A percentile compares a stretch with the other conserved stretches of the same genome.
Evolutionary conservation across 1,140 invertebrate genomes (phyloP).

Genomic region (Drosophila sp.): DNA sequence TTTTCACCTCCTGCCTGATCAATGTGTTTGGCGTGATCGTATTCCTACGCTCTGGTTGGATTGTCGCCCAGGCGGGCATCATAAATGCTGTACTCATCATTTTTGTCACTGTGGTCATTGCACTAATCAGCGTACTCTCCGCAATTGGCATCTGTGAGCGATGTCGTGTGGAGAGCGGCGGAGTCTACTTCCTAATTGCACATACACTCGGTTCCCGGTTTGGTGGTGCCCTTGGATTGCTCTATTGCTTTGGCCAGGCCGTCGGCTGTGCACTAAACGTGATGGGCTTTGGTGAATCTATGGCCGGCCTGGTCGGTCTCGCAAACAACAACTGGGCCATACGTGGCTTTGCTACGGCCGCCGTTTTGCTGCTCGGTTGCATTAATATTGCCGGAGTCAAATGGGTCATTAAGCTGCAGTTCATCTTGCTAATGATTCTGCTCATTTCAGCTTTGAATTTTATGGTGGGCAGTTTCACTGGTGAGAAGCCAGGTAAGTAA

Average conservation of each 20-base stretch:
- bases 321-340: slow-evolving; percentile 90
- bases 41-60: slow-evolving; percentile 98
- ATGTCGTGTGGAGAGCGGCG: slow-evolving; percentile 96
- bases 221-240: slow-evolving; percentile 94
- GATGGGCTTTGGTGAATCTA: slow-evolving; percentile 97
- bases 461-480: slow-evolving; percentile 93
- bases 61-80: slow-evolving; percentile 97
- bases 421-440: slow-evolving; percentile 92
- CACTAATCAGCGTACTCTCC: slow-evolving; percentile 95
- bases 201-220: slow-evolving; percentile 97
- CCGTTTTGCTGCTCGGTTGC: slow-evolving; percentile 92
- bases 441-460: slow-evolving; percentile 95
- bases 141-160: slow-evolving; percentile 98
- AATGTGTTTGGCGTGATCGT: slow-evolving; percentile 99
- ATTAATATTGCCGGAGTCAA: slow-evolving; percentile 97
- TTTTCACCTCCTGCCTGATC: slow-evolving; percentile 92
- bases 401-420: slow-evolving; percentile 96
- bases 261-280: slow-evolving; percentile 98
- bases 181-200: slow-evolving; percentile 97
- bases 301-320: slow-evolving; percentile 92
- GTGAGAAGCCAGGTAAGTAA: slow-evolving; percentile 87
- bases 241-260: slow-evolving; percentile 99
- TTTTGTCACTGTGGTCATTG: slow-evolving; percentile 93
- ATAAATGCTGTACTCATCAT: slow-evolving; percentile 94
- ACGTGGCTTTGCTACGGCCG: slow-evolving; percentile 91